Evolutionary conservation across 2,113 vertebrate genomes (phyloP).

Genomic region (Oncorhynchus mykiss): DNA sequence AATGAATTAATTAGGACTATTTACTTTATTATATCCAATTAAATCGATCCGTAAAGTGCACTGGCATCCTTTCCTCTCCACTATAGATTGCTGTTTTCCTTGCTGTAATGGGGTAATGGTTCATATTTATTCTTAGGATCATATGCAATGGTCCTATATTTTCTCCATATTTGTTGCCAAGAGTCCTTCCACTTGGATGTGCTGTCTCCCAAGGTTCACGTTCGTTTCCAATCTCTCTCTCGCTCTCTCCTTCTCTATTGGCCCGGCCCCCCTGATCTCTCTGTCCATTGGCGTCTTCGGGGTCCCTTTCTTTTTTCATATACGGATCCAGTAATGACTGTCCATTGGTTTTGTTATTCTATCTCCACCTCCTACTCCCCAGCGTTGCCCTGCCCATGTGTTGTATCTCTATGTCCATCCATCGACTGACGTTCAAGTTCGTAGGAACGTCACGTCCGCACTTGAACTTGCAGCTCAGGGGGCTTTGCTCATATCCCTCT

Average conservation of each 20-base stretch:
- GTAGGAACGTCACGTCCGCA: conserved; percentile 98
- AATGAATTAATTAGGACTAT: neutral
- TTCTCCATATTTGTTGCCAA: neutral
- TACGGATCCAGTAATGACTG: conserved; percentile 91
- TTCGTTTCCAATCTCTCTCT: neutral
- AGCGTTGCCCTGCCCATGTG: conserved; percentile 90
- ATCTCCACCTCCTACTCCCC: conserved; percentile 77
- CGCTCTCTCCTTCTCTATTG: conserved; percentile 30
- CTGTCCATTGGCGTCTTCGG: conserved; percentile 80
- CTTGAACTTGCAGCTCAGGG: conserved; percentile 99
- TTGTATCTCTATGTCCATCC: conserved; percentile 91
- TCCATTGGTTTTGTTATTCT: conserved; percentile 90
- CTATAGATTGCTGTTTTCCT: neutral
- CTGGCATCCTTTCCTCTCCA: neutral
- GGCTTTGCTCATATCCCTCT: conserved; percentile 83
- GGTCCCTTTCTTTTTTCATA: conserved; percentile 75
- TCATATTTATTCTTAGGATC: neutral
- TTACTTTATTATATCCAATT: neutral
- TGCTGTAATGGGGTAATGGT: too few species aligned
- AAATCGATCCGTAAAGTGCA: neutral
- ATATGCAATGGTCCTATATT: neutral
- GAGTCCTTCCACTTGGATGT: neutral
- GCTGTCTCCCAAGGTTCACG: neutral
- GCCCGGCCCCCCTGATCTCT: conserved; percentile 73
- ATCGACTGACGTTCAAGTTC: conserved; percentile 99